Evolutionary conservation across 2,113 vertebrate species (phyloP), one percentile per base, ranked within the genome.

Genomic region (Pseudois nayaur): DNA sequence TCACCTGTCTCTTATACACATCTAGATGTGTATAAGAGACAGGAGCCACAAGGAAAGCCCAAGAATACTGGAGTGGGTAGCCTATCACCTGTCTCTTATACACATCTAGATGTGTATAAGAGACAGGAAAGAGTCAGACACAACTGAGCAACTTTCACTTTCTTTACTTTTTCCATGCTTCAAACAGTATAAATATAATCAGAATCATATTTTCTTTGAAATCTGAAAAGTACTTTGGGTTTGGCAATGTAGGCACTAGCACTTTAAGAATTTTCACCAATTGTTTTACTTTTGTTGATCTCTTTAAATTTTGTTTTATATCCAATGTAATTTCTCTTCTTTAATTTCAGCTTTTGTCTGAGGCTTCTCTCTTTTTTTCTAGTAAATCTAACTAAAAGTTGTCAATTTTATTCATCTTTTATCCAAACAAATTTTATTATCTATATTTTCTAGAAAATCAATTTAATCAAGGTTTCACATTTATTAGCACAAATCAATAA

Each of bases 131-230:
- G 8, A 36, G 64, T 36, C 1, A 36, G 17, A 21, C n/a, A 21
- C 0, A 0, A 71, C 64, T 71, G n/a, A 71, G n/a, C 0, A 2
- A 21, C n/a, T 36, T 71, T 71, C 17, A 71, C n/a, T 36, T 71
- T 71, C 33, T 36, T 36, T 71, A 11, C n/a, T 71, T 71, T 71
- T 27, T 43, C 27, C 17, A 76, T 11, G 54, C 15, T 50, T 31
- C 55, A 76, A 52, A 76, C 27, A 52, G 25, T 76, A 16, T 13
- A 85, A 78, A n/a, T 62, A 50, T 74, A 29, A 40, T 31, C 45
- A 95, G 19, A 78, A 45, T 85, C 67, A 12, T 29, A 54, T 36
- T 74, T 62, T 60, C 25, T 90, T 89, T 95, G 78, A 59, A 83
- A 95, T 43, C 62, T 50, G 33, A 43, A 59, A 60, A 95, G n/a